phyloP scores from a whole-genome alignment of 2,113 vertebrate species.

The Cavia aperea region DNA sequence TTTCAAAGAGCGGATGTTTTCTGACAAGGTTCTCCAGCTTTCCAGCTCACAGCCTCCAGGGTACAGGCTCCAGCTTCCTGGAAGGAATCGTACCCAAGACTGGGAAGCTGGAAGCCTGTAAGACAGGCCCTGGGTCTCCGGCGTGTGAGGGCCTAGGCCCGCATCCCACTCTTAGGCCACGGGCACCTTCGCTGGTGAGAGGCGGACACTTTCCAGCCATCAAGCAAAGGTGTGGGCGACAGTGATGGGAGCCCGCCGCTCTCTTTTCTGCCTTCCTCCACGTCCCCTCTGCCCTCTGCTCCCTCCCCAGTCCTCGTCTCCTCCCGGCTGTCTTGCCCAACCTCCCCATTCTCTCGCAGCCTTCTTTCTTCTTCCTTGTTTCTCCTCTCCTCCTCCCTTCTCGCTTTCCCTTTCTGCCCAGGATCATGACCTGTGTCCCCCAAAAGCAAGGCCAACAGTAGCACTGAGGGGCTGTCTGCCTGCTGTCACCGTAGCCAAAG shows the following conservation, averaged over 20 bases:
- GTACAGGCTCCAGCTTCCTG: neutral
- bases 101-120: neutral
- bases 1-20: slow-evolving; percentile 48
- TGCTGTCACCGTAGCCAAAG: neutral
- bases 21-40: neutral
- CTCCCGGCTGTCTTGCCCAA: neutral
- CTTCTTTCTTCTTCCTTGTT: neutral
- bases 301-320: neutral
- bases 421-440: neutral
- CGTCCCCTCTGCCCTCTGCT: neutral
- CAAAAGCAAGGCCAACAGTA: neutral
- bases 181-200: neutral
- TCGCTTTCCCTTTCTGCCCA: neutral
- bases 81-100: neutral
- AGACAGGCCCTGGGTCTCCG: neutral
- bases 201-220: neutral
- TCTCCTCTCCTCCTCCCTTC: neutral
- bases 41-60: neutral
- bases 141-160: neutral
- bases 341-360: neutral
- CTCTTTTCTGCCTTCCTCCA: neutral
- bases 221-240: neutral
- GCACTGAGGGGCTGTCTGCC: neutral
- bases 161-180: neutral
- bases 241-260: too few relatives aligned